phyloP scores from a whole-genome alignment of 2,888 invertebrate genomes.

The Heliothis peltigera region DNA sequence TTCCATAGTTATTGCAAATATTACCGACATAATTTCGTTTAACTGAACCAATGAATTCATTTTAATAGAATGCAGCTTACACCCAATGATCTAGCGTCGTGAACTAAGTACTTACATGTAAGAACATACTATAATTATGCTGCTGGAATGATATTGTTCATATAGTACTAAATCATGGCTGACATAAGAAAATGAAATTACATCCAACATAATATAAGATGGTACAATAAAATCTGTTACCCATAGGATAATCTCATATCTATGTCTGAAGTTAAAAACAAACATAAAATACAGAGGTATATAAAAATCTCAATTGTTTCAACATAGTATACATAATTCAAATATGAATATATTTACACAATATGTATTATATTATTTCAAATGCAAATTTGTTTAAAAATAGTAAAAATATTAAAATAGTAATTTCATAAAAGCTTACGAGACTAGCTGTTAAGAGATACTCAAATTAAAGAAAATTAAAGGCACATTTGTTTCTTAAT shows the following conservation, averaged over 20 bases:
- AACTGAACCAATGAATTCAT: constrained; percentile 16
- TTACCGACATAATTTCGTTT: constrained; percentile 19
- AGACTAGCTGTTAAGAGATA: constrained; percentile 60
- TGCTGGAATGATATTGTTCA: constrained; percentile 66
- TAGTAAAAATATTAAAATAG: constrained; percentile 29
- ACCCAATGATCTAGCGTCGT: constrained; percentile 64
- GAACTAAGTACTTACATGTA: constrained; percentile 62
- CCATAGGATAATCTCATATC: constrained; percentile 37
- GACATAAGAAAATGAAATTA: constrained; percentile 17
- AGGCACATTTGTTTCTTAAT: constrained; percentile 42
- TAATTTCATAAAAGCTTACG: constrained; percentile 45
- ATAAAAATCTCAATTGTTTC: constrained; percentile 57
- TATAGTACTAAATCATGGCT: constrained; percentile 21
- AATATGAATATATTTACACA: constrained; percentile 48
- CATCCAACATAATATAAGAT: constrained; percentile 8
- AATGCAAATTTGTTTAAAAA: constrained; percentile 17
- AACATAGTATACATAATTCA: constrained; percentile 43
- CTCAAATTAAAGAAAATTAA: constrained; percentile 30
- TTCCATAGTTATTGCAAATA: constrained; percentile 34
- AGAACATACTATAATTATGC: constrained; percentile 46
- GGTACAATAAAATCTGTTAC: constrained; percentile 1
- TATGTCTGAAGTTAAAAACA: constrained; percentile 13
- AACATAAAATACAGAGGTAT: constrained; percentile 45
- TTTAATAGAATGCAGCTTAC: constrained; percentile 34
- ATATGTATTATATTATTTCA: constrained; percentile 27